Percentiles rank a stretch among this genome's conserved stretches.
phyloP scores from a whole-genome alignment of 2,113 vertebrate genomes.

The Cynopterus brachyotis region DNA sequence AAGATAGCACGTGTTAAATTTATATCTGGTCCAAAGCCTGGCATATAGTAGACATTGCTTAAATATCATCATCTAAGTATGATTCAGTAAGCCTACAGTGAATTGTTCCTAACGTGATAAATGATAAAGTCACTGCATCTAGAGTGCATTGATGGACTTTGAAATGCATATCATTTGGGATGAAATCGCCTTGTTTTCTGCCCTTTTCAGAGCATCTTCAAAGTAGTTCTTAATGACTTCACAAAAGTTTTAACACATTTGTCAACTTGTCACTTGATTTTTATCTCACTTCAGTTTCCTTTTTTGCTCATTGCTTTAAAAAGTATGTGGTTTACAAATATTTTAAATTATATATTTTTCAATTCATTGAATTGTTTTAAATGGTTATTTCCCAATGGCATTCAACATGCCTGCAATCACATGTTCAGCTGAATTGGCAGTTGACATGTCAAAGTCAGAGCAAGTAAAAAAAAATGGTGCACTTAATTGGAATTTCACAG shows the following conservation, averaged over 20 bases:
- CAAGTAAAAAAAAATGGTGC: slow-evolving; percentile 42
- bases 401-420: not conserved
- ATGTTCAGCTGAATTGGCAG: slow-evolving; percentile 11
- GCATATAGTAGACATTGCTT: not conserved
- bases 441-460: slow-evolving; percentile 34
- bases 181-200: not conserved
- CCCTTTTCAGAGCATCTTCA: not conserved
- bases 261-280: slow-evolving; percentile 16
- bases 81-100: not conserved
- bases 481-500: slow-evolving; percentile 70
- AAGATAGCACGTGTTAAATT: not conserved
- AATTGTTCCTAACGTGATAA: not conserved
- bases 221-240: slow-evolving; percentile 6
- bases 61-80: not conserved
- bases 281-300: not conserved
- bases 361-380: not conserved
- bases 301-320: not conserved
- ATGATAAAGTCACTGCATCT: not conserved
- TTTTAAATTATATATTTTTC: not conserved
- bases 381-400: not conserved
- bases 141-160: not conserved
- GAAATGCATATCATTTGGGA: not conserved
- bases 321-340: not conserved
- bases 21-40: not conserved
- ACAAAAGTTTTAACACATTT: not conserved